These are phyloP conservation scores for Drosophila nr. perissopoda DNA, from an alignment of 2,888 invertebrate species.

Conservation along the genomic window DNA sequence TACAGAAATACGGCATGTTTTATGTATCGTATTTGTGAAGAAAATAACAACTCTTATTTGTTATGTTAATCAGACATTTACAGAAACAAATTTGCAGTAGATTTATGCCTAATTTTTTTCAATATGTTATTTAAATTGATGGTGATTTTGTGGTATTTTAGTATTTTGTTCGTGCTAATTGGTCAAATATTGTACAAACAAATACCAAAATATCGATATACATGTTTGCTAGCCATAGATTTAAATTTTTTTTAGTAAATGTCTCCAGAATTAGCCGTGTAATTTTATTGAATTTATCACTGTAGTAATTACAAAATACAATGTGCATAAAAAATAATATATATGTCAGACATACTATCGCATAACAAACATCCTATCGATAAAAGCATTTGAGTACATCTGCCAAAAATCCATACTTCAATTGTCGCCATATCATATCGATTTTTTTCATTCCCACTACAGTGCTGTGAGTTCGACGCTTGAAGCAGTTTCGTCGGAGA, in stretches of 20 bases:
- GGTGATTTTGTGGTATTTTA: neutral
- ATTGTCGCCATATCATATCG: slow-evolving; percentile 23
- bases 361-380: neutral
- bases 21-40: neutral
- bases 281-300: neutral
- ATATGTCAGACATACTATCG: neutral
- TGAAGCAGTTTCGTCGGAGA: slow-evolving; percentile 20
- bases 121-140: neutral
- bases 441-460: slow-evolving; percentile 32
- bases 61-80: neutral
- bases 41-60: neutral
- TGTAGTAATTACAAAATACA: neutral
- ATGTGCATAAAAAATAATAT: neutral
- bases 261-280: neutral
- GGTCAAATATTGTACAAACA: neutral
- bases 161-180: neutral
- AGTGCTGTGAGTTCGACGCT: slow-evolving; percentile 53
- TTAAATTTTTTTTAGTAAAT: neutral
- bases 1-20: neutral
- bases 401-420: slow-evolving; percentile 16
- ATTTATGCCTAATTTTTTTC: neutral
- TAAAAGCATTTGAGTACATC: slow-evolving; percentile 2
- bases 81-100: neutral
- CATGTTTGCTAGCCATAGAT: neutral
- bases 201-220: slow-evolving; percentile 12